Evolutionary conservation across 37 sponge, comb jelly and placozoan species (phyloP).

Genomic region (Tethya wilhelma): DNA sequence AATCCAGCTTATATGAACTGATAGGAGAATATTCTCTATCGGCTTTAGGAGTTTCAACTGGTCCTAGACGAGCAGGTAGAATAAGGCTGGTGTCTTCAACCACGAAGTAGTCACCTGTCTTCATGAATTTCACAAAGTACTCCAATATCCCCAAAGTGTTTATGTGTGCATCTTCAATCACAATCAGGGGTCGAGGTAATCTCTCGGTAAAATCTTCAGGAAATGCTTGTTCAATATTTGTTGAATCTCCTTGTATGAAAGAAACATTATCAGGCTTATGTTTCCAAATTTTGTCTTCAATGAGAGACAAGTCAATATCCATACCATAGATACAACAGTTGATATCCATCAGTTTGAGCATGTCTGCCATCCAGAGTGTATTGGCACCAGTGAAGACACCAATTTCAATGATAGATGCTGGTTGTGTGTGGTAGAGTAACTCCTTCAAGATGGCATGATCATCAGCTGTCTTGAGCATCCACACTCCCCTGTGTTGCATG

Average conservation of each 20-base stretch:
- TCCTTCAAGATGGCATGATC: slow-evolving; percentile 39
- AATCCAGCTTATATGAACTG: slow-evolving; percentile 1
- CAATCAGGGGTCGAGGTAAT: slow-evolving; percentile 57
- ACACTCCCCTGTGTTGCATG: slow-evolving; percentile 13
- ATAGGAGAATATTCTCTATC: background rate
- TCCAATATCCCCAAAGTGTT: slow-evolving; percentile 40
- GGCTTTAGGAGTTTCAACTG: background rate
- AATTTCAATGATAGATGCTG: slow-evolving; percentile 70
- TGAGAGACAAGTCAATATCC: slow-evolving; percentile 55
- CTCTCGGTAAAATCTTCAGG: slow-evolving; percentile 12
- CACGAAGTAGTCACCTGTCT: slow-evolving; percentile 64
- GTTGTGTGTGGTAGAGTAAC: slow-evolving; percentile 43
- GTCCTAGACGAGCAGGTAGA: slow-evolving; percentile 12
- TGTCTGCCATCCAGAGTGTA: slow-evolving; percentile 70
- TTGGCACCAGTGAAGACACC: slow-evolving; percentile 64
- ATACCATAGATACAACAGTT: slow-evolving; percentile 37
- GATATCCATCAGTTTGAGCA: slow-evolving; percentile 6
- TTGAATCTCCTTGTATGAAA: slow-evolving; percentile 58
- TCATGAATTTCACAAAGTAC: slow-evolving; percentile 46
- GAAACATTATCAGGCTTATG: slow-evolving; percentile 47
- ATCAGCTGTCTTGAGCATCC: slow-evolving; percentile 15
- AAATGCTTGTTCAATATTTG: slow-evolving; percentile 52
- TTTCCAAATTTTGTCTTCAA: slow-evolving; percentile 19
- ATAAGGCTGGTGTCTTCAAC: slow-evolving; percentile 57
- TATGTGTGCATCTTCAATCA: slow-evolving; percentile 69